A percentile compares a stretch with the other conserved stretches of the same genome.
Conservation (phyloP, 2,888 invertebrate species). For the Leptinotarsa tumamoca region DNA sequence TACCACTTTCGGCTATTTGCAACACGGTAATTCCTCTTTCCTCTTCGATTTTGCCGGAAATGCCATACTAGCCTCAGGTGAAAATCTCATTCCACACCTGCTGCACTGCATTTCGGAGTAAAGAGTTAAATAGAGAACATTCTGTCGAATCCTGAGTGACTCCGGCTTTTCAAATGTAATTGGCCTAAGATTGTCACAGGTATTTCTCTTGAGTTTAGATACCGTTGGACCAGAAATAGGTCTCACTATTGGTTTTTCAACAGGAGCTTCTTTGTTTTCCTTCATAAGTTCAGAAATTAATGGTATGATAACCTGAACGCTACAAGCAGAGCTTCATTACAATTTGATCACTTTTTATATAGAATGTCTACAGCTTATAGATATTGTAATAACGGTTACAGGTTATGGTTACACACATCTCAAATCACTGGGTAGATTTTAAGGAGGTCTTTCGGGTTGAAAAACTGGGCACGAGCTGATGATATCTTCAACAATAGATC, state of each 20-base stretch:
- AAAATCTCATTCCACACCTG: conserved; percentile 94
- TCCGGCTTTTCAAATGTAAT: conserved; percentile 79
- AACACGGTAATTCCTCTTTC: conserved; percentile 85
- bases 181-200: conserved; percentile 68
- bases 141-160: conserved; percentile 79
- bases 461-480: too few relatives aligned
- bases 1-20: conserved; percentile 91
- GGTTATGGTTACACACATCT: too few relatives aligned
- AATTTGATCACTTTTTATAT: too few relatives aligned
- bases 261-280: background rate
- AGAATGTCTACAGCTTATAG: too few relatives aligned
- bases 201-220: conserved; percentile 44
- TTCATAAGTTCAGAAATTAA: too few relatives aligned
- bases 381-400: too few relatives aligned
- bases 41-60: conserved; percentile 92
- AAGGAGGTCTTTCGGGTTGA: too few relatives aligned
- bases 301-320: too few relatives aligned
- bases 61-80: conserved; percentile 95
- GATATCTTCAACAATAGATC: too few relatives aligned
- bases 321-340: too few relatives aligned
- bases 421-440: too few relatives aligned
- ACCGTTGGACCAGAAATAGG: conserved; percentile 17
- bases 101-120: conserved; percentile 96
- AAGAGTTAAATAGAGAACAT: conserved; percentile 76
- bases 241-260: background rate